Percentiles rank a stretch among this genome's conserved stretches.
Evolutionary conservation across 2,797 vertebrate species (phyloP).

Genomic region (Pristis pectinata): DNA sequence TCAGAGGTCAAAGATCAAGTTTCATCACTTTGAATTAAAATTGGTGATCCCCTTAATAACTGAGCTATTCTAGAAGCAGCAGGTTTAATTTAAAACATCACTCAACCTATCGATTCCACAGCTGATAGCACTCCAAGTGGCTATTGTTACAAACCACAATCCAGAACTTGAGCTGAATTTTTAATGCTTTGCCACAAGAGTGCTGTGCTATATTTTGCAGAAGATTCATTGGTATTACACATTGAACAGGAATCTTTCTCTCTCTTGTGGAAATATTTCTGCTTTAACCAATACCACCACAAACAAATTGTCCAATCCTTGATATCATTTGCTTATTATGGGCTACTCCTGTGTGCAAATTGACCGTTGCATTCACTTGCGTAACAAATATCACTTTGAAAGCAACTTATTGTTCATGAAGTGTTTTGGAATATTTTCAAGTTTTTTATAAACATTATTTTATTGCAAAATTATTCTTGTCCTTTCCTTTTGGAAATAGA

Average conservation of each 20-base stretch:
- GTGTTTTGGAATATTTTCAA: neutral
- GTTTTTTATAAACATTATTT: too few species aligned
- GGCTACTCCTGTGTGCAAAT: neutral
- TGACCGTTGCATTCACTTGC: neutral
- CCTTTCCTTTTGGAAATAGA: neutral
- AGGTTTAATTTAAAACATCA: neutral
- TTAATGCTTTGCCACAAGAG: too few species aligned
- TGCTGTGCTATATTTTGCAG: too few species aligned
- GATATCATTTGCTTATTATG: neutral
- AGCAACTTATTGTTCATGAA: neutral
- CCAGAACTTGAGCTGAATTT: neutral
- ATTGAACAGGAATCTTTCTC: too few species aligned
- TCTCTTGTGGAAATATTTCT: too few species aligned
- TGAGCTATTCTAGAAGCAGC: neutral
- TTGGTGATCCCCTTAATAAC: neutral
- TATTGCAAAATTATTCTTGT: neutral
- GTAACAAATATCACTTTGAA: neutral
- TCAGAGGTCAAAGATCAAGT: too few species aligned
- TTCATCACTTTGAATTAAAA: neutral
- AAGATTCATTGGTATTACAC: too few species aligned
- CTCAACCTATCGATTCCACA: neutral
- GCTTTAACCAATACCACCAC: too few species aligned
- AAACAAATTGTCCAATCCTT: too few species aligned
- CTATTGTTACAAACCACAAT: neutral
- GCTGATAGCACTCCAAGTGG: neutral